These are phyloP conservation scores for Xanthia togata DNA, from an alignment of 2,888 invertebrate genomes.

Conservation along the genomic window DNA sequence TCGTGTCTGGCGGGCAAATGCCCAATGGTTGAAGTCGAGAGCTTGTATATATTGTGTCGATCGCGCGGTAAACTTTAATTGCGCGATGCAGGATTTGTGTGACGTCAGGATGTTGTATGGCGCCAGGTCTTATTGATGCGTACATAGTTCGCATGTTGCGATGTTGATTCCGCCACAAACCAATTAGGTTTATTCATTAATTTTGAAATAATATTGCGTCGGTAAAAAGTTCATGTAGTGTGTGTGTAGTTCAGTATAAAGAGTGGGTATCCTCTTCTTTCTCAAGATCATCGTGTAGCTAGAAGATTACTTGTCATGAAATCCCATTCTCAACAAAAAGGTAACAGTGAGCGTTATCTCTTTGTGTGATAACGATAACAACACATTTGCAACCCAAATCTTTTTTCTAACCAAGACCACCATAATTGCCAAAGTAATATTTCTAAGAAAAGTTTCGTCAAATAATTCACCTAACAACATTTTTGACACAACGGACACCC, in stretches of 20 bases:
- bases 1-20: no score
- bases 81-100: no score
- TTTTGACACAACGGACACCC: slow-evolving; percentile 1
- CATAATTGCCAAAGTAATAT: not conserved
- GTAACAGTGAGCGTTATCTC: not conserved
- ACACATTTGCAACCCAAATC: not conserved
- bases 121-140: no score
- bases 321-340: not conserved
- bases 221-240: not conserved
- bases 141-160: no score
- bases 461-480: not conserved
- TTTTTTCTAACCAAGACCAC: not conserved
- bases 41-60: no score
- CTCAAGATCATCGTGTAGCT: not conserved
- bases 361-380: not conserved
- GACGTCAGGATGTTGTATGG: no score
- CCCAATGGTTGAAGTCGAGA: no score
- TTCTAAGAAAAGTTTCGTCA: not conserved
- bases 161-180: no score
- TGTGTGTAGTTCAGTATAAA: not conserved
- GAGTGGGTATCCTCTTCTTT: not conserved
- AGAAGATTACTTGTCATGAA: not conserved
- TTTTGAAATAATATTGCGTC: no score
- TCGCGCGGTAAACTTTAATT: no score
- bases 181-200: no score